Conservation (phyloP, 2,888 invertebrate species). For the Eucera pruinosa region DNA sequence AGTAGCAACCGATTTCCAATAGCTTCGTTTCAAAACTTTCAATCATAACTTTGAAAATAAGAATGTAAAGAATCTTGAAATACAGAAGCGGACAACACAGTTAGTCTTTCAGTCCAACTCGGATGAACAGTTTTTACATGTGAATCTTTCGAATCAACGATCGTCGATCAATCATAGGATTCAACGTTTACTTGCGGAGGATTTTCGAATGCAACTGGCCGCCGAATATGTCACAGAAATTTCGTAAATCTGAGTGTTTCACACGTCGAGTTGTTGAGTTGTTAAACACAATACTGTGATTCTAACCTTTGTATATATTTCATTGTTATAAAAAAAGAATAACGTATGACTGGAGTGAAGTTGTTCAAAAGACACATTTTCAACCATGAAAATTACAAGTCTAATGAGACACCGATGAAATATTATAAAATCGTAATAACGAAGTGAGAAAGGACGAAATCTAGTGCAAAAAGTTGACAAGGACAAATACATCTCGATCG, state of each 20-base stretch:
- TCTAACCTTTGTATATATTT: neutral
- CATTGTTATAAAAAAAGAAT: too few species aligned
- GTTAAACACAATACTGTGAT: constrained; percentile 19
- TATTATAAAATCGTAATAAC: neutral
- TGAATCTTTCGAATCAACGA: neutral
- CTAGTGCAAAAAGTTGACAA: neutral
- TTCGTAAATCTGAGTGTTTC: too few species aligned
- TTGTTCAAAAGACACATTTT: too few species aligned
- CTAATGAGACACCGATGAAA: too few species aligned
- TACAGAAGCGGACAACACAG: too few species aligned
- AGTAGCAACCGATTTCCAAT: constrained; percentile 15
- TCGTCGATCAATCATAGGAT: too few species aligned
- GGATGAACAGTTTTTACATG: neutral
- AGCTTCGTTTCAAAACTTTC: constrained; percentile 28
- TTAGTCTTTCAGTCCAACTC: too few species aligned
- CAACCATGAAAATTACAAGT: too few species aligned
- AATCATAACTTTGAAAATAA: constrained; percentile 25
- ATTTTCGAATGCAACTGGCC: too few species aligned
- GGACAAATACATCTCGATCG: neutral
- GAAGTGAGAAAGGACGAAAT: neutral
- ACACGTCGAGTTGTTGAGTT: neutral
- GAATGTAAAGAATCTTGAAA: neutral
- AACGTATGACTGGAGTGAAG: too few species aligned
- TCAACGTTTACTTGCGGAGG: too few species aligned
- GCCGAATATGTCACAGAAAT: too few species aligned